Evolutionary conservation across 2,888 invertebrate genomes (phyloP).

Genomic region (Enchytraeus crypticus): DNA sequence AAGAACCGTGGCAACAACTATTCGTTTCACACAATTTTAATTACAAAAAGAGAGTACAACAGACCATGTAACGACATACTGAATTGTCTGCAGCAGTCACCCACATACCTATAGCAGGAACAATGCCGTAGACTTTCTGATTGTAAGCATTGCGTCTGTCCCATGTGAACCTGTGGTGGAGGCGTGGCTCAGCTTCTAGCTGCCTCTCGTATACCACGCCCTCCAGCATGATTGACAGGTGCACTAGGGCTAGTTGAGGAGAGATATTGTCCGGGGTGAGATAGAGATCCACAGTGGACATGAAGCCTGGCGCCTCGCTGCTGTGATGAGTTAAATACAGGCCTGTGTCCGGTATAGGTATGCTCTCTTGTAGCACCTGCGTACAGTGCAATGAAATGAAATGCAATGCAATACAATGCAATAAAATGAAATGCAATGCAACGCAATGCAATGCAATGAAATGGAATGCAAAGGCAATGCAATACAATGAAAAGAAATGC

Average conservation of each 20-base stretch:
- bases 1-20: too few species aligned
- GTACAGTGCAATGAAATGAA: too few species aligned
- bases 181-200: slow-evolving; percentile 89
- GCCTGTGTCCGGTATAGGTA: slow-evolving; percentile 84
- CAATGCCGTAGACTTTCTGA: slow-evolving; percentile 94
- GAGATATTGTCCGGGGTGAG: slow-evolving; percentile 44
- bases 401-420: too few species aligned
- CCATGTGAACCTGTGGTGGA: slow-evolving; percentile 95
- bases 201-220: slow-evolving; percentile 82
- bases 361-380: slow-evolving; percentile 90
- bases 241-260: slow-evolving; percentile 55
- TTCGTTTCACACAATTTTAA: too few species aligned
- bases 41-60: too few species aligned
- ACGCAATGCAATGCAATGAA: too few species aligned
- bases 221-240: slow-evolving; percentile 79
- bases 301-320: slow-evolving; percentile 84
- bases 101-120: slow-evolving; percentile 75
- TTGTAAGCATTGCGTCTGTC: slow-evolving; percentile 94
- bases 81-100: too few species aligned
- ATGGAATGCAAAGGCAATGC: too few species aligned
- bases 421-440: too few species aligned
- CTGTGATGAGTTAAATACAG: slow-evolving; percentile 90
- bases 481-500: too few species aligned
- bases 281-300: slow-evolving; percentile 71
- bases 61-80: background rate